Evolutionary conservation across 2,888 invertebrate genomes (phyloP), one percentile per base, ranked within the genome.

Genomic region (Meiosimyza decipiens): DNA sequence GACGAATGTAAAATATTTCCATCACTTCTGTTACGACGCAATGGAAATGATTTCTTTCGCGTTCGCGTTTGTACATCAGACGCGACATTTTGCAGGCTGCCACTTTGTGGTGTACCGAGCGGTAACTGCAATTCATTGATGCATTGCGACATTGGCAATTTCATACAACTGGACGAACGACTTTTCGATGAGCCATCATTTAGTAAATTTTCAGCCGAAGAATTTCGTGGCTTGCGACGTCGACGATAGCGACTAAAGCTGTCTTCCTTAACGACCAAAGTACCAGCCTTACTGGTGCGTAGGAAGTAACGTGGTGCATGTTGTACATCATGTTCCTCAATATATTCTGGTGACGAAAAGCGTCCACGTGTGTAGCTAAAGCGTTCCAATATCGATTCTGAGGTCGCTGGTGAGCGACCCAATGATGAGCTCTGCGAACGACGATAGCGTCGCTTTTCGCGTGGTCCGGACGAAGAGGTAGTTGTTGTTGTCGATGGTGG

Each of bases 231-330:
- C 16, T 87, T 81, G 9, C 87, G 84, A 57, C 82, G 77, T 64
- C 82, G 80, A 18, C 85, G 84, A 73, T 81, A 80, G 0, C 79
- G 79, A 55, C 75, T 80, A 60, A 88, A 87, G 81, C 85, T 88
- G 71, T 89, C 89, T 72, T 89, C 88, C 69, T 87, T 86, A 70
- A 90, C 87, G 71, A 90, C 84, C 76, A 90, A 81, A 51, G 89
- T 89, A 47, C 90, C 90, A 15, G 90, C 89, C 74, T 88, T 88
- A 79, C 89, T 88, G 49, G 88, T 88, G 77, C 89, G 84, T 67
- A 89, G 84, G 75, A 84, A 88, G 77, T 90, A 90, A 65, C 85
- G 86, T 16, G 84, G 84, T 6, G 78, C 76, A 60, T 77, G 80
- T 28, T 78, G 73, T 33, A 82, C 63, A 28, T 76, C 71, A 22